Evolutionary conservation across 2,888 invertebrate species (phyloP).

Genomic region (Brachynemurus nebulosus): DNA sequence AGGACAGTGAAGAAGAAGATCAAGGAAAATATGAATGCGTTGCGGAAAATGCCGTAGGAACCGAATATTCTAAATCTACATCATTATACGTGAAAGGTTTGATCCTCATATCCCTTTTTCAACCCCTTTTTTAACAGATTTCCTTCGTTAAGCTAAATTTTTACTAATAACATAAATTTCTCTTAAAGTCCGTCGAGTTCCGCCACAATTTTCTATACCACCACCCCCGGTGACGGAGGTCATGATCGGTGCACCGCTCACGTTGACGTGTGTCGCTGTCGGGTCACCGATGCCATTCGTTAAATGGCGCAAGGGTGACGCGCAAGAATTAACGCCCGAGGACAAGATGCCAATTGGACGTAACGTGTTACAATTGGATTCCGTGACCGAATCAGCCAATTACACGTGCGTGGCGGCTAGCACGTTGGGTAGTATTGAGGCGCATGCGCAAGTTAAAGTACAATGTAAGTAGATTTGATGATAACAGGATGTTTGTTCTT

Average conservation of each 20-base stretch:
- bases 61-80: constrained; percentile 82
- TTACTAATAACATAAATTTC: no score
- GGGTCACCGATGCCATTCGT: constrained; percentile 98
- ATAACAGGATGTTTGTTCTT: no score
- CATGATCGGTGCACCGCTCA: constrained; percentile 80
- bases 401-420: constrained; percentile 96
- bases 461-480: constrained; percentile 59
- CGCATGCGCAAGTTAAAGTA: constrained; percentile 80
- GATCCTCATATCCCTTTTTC: constrained; percentile 12
- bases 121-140: not conserved
- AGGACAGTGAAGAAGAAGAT: constrained; percentile 78
- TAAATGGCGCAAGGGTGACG: constrained; percentile 76
- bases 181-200: constrained; percentile 76
- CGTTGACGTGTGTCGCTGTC: constrained; percentile 91
- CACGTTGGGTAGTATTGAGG: constrained; percentile 83
- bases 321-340: constrained; percentile 75
- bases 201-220: constrained; percentile 89
- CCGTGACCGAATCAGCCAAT: constrained; percentile 86
- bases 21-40: constrained; percentile 95
- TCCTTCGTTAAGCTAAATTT: not conserved
- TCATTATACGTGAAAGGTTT: constrained; percentile 87
- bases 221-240: constrained; percentile 79
- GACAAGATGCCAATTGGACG: constrained; percentile 73
- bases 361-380: constrained; percentile 73
- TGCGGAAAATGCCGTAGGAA: constrained; percentile 84